These are phyloP conservation scores for Ditula angustiorana DNA, from an alignment of 2,888 invertebrate species.

Conservation along the genomic window DNA sequence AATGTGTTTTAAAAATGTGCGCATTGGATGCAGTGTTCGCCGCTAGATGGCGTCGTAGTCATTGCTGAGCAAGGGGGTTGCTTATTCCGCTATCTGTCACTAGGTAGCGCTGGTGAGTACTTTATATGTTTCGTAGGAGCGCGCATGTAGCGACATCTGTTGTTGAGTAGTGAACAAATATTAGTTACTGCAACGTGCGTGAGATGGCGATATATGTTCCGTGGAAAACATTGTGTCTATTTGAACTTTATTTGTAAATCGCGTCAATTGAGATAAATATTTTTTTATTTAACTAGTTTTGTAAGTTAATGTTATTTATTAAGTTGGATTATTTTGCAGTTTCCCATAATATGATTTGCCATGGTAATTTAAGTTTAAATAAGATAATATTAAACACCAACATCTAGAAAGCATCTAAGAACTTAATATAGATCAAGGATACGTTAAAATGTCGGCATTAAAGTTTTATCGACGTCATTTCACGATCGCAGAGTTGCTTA, in stretches of 20 bases:
- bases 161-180: constrained; percentile 51
- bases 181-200: constrained; percentile 34
- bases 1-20: constrained; percentile 65
- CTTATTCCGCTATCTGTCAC: constrained; percentile 63
- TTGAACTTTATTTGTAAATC: background rate
- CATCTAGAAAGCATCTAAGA: too few relatives aligned
- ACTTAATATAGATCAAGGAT: background rate
- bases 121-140: background rate
- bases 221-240: background rate
- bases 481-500: background rate
- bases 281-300: too few relatives aligned
- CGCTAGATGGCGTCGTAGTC: constrained; percentile 74
- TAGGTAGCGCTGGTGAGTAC: constrained; percentile 74
- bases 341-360: too few relatives aligned
- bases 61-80: constrained; percentile 63
- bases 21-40: constrained; percentile 81
- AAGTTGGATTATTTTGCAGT: too few relatives aligned
- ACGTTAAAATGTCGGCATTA: background rate
- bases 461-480: background rate
- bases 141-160: constrained; percentile 56
- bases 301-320: too few relatives aligned
- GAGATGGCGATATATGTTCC: constrained; percentile 60
- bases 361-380: too few relatives aligned
- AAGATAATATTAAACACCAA: too few relatives aligned
- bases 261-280: too few relatives aligned